Percentiles rank a stretch among this genome's conserved stretches.
These are phyloP conservation scores for Ceratina australensis DNA, from an alignment of 1,140 invertebrate species.

Conservation along the genomic window DNA sequence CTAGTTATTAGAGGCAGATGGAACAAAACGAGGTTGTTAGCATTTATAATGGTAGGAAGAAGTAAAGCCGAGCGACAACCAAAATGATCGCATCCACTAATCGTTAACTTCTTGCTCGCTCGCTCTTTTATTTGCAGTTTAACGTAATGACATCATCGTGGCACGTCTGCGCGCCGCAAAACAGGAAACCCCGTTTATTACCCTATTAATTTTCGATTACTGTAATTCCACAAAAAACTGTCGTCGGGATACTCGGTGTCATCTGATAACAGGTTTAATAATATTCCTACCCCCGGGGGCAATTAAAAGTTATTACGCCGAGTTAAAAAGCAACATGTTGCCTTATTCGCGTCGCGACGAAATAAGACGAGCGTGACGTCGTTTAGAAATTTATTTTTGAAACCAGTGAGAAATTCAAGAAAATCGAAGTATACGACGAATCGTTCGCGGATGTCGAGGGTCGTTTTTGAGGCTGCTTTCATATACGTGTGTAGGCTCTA, in stretches of 20 bases:
- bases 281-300: not conserved
- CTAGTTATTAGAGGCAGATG: not conserved
- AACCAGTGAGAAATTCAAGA: not conserved
- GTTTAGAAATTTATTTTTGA: no score
- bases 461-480: no score
- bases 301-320: not conserved
- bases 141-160: not conserved
- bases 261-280: constrained; percentile 1
- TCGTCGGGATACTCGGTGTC: not conserved
- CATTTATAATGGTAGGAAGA: not conserved
- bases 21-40: not conserved
- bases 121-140: not conserved
- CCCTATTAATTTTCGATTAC: no score
- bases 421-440: not conserved
- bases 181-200: not conserved
- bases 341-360: no score
- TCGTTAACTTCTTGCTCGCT: not conserved
- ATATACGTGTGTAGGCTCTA: not conserved
- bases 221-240: not conserved
- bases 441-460: no score
- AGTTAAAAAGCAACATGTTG: no score
- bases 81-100: not conserved
- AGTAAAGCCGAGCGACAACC: not conserved
- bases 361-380: no score
- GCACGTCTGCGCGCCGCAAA: not conserved